Conservation (phyloP, 2,113 vertebrate genomes). For the Pituophis catenifer region DNA sequence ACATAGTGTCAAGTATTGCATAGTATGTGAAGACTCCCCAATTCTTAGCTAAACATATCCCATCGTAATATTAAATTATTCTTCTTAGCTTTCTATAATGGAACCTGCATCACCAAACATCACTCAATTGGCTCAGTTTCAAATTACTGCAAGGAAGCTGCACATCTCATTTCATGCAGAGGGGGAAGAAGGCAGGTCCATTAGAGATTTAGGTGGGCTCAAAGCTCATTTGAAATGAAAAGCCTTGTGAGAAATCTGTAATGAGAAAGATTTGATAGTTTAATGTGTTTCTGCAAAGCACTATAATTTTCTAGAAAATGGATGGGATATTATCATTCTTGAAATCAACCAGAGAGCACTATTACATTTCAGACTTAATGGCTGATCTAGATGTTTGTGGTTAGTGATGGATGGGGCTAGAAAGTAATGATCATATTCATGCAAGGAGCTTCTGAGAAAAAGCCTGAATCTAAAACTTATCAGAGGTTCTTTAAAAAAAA, state of each 20-base stretch:
- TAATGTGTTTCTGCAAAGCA: slow-evolving; percentile 49
- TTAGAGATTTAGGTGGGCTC: slow-evolving; percentile 38
- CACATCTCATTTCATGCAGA: slow-evolving; percentile 25
- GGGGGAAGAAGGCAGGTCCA: slow-evolving; percentile 31
- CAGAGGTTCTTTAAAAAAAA: neutral
- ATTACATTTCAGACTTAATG: slow-evolving; percentile 12
- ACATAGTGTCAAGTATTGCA: neutral
- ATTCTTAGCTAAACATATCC: neutral
- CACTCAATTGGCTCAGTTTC: neutral
- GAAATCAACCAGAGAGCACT: slow-evolving; percentile 23
- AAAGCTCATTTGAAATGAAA: slow-evolving; percentile 54
- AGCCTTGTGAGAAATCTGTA: slow-evolving; percentile 45
- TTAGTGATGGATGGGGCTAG: neutral
- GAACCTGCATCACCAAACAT: neutral
- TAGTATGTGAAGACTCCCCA: slow-evolving; percentile 5
- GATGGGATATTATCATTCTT: slow-evolving; percentile 38
- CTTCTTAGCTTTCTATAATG: neutral
- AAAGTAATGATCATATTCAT: slow-evolving; percentile 8
- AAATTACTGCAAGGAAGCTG: neutral
- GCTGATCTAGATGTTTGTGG: slow-evolving; percentile 4
- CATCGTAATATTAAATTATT: neutral
- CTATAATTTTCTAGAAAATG: slow-evolving; percentile 38
- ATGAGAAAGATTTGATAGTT: slow-evolving; percentile 44
- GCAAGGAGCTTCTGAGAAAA: neutral
- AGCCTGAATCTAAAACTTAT: neutral